These are phyloP conservation scores for Xestia rhomboidea DNA, from an alignment of 2,888 invertebrate genomes.

Conservation along the genomic window DNA sequence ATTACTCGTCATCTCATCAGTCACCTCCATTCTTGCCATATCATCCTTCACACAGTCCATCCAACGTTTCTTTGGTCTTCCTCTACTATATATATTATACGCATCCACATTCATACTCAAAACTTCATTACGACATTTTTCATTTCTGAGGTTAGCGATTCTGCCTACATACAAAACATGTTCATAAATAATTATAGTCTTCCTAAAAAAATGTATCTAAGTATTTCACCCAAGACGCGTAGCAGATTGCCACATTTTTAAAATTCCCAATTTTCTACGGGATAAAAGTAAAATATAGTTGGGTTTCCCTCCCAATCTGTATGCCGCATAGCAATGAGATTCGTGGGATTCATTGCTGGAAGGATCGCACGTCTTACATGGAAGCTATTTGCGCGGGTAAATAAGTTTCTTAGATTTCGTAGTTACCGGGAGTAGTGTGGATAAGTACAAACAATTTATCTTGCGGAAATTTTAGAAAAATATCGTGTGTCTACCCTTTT, in stretches of 20 bases:
- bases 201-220: not conserved
- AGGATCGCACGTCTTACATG: slow-evolving; percentile 58
- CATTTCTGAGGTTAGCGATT: too few species aligned
- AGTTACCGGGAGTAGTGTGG: slow-evolving; percentile 26
- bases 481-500: slow-evolving; percentile 40
- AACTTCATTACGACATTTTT: too few species aligned
- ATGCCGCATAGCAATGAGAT: slow-evolving; percentile 64
- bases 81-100: too few species aligned
- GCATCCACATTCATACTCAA: too few species aligned
- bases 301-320: slow-evolving; percentile 59
- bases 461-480: slow-evolving; percentile 39
- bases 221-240: not conserved
- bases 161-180: not conserved
- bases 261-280: slow-evolving; percentile 53
- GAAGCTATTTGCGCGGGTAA: slow-evolving; percentile 57
- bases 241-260: slow-evolving; percentile 41
- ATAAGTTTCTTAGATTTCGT: slow-evolving; percentile 55
- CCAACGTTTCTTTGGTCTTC: too few species aligned
- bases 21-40: too few species aligned
- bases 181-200: not conserved
- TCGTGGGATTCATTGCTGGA: slow-evolving; percentile 56
- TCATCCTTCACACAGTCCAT: too few species aligned
- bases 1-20: too few species aligned
- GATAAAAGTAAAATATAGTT: slow-evolving; percentile 64
- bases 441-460: slow-evolving; percentile 39